Base-by-base conservation (phyloP, 2,888 invertebrate genomes). In the Heliconius charithonia region DNA sequence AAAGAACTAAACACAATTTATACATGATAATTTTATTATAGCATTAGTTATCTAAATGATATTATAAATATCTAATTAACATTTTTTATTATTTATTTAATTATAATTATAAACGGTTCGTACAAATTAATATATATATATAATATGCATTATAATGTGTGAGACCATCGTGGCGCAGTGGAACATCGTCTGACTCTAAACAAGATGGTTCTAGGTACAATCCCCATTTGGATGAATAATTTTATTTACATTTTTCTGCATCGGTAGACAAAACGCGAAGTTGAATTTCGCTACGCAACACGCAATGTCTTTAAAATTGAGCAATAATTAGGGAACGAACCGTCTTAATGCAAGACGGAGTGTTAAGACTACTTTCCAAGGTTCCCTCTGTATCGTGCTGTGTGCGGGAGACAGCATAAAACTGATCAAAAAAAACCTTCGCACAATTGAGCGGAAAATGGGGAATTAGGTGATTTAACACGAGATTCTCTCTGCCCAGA, bases 41-140 rank as follows among this genome's bases (percentile, higher is more conserved):
- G 69, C 25, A 69, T 69, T 69, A 69, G 32, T 59, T 72, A 59
- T 59, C 72, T 72, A n/a, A 59, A 59, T 59, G 32, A 32, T 32
- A 37, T 32, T 71, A 71, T 56, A 56, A 71, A 71, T 4, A 29
- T 56, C 29, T 71, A 32, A 56, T 59, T 59, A 56, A 59, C 56
- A 72, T 37, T 72, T 37, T 72, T 59, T 37, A 72, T 72, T 72
- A 32, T 59, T 32, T 37, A 72, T 41, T 41, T 25, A 69, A 1
- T 7, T 69, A 69, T 25, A 69, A 69, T 72, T 59, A 32, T 32
- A 59, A 59, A 37, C 59, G 32, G 3, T 13, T 72, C 16, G 0
- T 72, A 72, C 59, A 72, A 72, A 59, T 72, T 72, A 59, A 25
- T 59, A 59, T 72, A 37, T 72, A 37, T 59, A 37, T 72, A n/a